Conservation (phyloP, 2,113 vertebrate genomes). For the Rhynchopsitta pachyrhyncha region DNA sequence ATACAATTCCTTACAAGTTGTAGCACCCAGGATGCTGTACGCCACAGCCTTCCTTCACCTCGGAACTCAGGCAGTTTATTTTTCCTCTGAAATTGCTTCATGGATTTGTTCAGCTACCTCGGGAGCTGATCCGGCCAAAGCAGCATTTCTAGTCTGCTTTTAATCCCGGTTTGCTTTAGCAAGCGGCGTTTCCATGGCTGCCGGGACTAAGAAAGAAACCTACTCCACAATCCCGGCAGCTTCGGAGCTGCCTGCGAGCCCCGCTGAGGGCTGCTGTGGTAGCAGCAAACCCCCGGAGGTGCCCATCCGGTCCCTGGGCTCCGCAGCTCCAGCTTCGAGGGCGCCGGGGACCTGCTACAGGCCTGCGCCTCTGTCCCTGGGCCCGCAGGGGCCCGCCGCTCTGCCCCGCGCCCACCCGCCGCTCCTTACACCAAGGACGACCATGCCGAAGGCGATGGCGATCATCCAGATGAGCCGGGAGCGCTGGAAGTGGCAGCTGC, state of each 20-base stretch:
- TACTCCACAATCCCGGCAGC: neutral
- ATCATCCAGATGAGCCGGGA: constrained; percentile 39
- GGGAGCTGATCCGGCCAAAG: neutral
- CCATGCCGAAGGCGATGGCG: constrained; percentile 14
- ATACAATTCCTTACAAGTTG: neutral
- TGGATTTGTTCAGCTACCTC: accelerated
- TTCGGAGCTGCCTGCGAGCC: neutral
- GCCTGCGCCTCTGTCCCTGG: neutral
- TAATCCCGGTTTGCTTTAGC: accelerated
- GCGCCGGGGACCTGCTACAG: neutral
- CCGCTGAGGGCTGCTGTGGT: neutral
- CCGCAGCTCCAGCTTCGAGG: neutral
- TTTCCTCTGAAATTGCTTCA: accelerated
- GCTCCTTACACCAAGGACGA: constrained; percentile 12
- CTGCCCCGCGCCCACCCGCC: neutral
- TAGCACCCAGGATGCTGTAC: accelerated
- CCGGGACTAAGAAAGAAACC: accelerated
- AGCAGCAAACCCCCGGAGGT: neutral
- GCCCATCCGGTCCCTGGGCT: accelerated
- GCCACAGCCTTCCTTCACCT: neutral
- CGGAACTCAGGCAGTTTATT: accelerated
- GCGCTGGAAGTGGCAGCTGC: constrained; percentile 46
- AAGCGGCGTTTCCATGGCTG: neutral
- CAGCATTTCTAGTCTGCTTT: accelerated
- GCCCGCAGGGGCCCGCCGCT: neutral